Evolutionary conservation across 2,888 invertebrate species (phyloP), one percentile per base, ranked within the genome.

Genomic region (Cephus sareptanus): DNA sequence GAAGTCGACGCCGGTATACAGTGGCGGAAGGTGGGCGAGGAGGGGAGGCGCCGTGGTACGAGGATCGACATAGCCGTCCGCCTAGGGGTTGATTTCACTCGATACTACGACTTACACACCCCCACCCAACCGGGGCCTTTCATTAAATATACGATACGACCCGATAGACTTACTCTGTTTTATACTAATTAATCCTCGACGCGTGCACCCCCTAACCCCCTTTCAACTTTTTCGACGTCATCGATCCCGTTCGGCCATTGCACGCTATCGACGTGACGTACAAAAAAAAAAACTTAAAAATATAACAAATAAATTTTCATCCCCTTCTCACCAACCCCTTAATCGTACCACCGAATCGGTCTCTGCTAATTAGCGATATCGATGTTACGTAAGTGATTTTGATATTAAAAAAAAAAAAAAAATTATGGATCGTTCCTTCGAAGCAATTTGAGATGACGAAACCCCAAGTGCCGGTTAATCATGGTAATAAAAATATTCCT

Each of bases 81-180:
- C 23, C 56, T 56, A 56, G 56, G 56, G 56, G 56, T 56, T 56
- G 23, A 56, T 56, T 56, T 56, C 56, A 56, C 23, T 56, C 56
- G 23, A 23, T 3, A 56, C 56, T 73, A 73, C 80, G 82, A 84
- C 85, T 85, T 84, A 84, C 83, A 78, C 77, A 70, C 77, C 82
- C 78, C 23, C 56, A 23, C 56, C 56, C 23, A 9, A 56, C 56
- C 56, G 12, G 83, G 81, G 76, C 73, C 82, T 87, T 87, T 83
- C 81, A 87, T 83, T 78, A 84, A 84, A 86, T 84, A 85, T 87
- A 81, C 81, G 83, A 77, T 82, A 79, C 76, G 76, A 78, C 80
- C 80, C 77, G 76, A 83, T 83, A 78, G 76, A 79, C 79, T 37
- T 40, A 71, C 34, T 77, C 70, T 77, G 81, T 83, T 83, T 77